Conservation (phyloP, 2,888 invertebrate genomes). For the Anoncus sp. region DNA sequence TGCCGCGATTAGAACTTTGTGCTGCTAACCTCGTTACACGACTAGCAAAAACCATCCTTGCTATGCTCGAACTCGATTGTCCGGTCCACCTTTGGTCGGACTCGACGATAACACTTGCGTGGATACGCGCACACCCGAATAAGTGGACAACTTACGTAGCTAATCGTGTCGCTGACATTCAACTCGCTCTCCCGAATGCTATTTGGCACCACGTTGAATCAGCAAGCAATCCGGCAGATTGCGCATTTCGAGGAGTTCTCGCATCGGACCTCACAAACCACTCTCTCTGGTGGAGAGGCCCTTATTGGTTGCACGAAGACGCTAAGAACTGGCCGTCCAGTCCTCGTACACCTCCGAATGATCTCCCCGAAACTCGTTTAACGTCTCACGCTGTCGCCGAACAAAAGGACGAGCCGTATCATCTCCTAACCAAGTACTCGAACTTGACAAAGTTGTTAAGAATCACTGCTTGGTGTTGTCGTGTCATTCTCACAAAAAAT, state of each 20-base stretch:
- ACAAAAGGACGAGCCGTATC: constrained; percentile 10
- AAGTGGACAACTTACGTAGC: constrained; percentile 50
- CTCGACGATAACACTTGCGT: constrained; percentile 43
- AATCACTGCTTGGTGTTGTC: constrained; percentile 26
- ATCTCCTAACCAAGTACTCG: constrained; percentile 21
- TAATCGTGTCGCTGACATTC: constrained; percentile 46
- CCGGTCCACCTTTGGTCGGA: constrained; percentile 51
- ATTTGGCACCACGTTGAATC: constrained; percentile 47
- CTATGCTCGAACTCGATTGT: constrained; percentile 6
- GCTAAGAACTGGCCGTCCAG: constrained; percentile 11
- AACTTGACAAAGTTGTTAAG: constrained; percentile 4
- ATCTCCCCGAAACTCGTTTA: background rate
- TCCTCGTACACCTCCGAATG: background rate
- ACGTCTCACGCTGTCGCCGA: background rate
- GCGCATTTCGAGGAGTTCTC: background rate
- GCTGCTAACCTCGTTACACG: constrained; percentile 23
- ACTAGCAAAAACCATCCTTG: constrained; percentile 11
- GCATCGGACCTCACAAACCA: background rate
- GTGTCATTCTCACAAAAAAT: background rate
- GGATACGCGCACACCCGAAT: constrained; percentile 29
- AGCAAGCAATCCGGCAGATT: constrained; percentile 46
- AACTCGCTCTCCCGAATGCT: background rate
- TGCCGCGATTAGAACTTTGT: constrained; percentile 39
- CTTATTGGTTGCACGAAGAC: constrained; percentile 33
- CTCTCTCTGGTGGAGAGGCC: constrained; percentile 50